These are phyloP conservation scores for Fregetta grallaria DNA, from an alignment of 2,113 vertebrate genomes.

Conservation along the genomic window DNA sequence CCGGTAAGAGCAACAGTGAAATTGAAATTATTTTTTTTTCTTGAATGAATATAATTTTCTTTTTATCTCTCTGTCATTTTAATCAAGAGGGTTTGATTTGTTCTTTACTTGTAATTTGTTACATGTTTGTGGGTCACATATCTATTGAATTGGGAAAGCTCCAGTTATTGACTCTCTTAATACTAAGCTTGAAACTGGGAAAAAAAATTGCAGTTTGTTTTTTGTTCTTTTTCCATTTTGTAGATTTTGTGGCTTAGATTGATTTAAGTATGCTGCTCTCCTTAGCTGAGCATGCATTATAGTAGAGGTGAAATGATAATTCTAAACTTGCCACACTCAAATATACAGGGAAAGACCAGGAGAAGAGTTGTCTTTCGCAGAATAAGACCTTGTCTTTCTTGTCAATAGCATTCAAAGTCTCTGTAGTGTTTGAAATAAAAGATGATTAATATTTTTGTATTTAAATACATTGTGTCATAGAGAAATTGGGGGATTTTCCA, in stretches of 20 bases:
- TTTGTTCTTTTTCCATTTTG: neutral
- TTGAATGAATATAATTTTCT: neutral
- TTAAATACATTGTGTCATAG: neutral
- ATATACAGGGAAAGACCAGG: neutral
- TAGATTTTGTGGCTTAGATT: neutral
- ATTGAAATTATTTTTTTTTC: too few relatives aligned
- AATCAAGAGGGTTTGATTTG: neutral
- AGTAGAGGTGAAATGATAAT: neutral
- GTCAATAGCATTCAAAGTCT: neutral
- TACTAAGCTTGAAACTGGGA: neutral
- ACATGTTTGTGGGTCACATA: neutral
- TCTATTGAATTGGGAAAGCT: neutral
- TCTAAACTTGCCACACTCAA: neutral
- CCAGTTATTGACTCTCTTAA: neutral
- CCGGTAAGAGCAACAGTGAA: conserved; percentile 66
- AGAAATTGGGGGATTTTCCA: neutral
- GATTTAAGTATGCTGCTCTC: neutral
- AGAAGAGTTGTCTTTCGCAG: neutral
- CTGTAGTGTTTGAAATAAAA: neutral
- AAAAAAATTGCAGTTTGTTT: neutral
- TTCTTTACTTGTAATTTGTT: neutral
- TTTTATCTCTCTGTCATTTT: too few relatives aligned
- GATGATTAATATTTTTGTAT: neutral
- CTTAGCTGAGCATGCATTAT: neutral
- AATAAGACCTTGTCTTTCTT: neutral